A percentile compares a stretch with the other conserved stretches of the same genome.
Conservation (phyloP, 2,113 vertebrate species). For the Scytalopus superciliaris region DNA sequence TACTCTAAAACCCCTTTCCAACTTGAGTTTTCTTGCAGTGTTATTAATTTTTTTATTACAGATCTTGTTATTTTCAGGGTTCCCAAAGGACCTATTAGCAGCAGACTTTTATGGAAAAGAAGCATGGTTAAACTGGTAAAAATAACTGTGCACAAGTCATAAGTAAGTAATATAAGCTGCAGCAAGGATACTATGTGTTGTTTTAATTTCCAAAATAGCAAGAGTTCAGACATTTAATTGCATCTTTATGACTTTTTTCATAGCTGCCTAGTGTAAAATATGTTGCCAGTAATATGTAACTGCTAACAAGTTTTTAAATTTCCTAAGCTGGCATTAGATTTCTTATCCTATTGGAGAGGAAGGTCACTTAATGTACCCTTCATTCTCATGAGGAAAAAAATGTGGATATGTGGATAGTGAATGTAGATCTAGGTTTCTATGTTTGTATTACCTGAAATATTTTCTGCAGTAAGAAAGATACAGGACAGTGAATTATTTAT, state of each 20-base stretch:
- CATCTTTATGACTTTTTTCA: slow-evolving; percentile 73
- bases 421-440: neutral
- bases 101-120: slow-evolving; percentile 78
- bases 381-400: neutral
- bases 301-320: slow-evolving; percentile 72
- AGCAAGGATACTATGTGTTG: slow-evolving; percentile 66
- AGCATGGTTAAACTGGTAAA: slow-evolving; percentile 77
- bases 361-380: neutral
- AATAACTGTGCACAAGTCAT: slow-evolving; percentile 74
- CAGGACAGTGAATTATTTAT: neutral
- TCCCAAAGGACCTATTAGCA: slow-evolving; percentile 75
- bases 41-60: slow-evolving; percentile 84
- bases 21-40: slow-evolving; percentile 68
- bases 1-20: slow-evolving; percentile 65
- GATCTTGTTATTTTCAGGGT: slow-evolving; percentile 82
- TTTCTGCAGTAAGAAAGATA: neutral
- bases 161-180: slow-evolving; percentile 74
- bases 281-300: slow-evolving; percentile 74
- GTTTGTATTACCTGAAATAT: neutral
- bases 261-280: slow-evolving; percentile 74
- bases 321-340: slow-evolving; percentile 46
- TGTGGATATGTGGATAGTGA: neutral
- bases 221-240: slow-evolving; percentile 80
- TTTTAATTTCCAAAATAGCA: slow-evolving; percentile 81
- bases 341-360: slow-evolving; percentile 49